Conservation (phyloP, 2,888 invertebrate species). For the Strigamia maritima region DNA sequence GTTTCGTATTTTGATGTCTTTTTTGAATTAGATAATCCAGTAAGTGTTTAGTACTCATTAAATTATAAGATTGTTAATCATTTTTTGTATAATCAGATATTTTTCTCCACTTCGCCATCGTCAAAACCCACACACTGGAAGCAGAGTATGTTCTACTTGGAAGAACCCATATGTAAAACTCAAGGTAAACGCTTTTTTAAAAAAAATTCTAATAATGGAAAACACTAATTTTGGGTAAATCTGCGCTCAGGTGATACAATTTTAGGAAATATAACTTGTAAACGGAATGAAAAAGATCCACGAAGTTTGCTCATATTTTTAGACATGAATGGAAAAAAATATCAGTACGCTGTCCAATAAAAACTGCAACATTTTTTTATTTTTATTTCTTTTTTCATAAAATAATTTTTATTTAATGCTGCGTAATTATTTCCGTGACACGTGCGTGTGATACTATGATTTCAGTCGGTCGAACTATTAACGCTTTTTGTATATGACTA, state of each 20-base stretch:
- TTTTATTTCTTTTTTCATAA: neutral
- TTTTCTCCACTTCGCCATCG: slow-evolving; percentile 61
- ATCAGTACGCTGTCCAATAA: neutral
- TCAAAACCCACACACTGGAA: slow-evolving; percentile 67
- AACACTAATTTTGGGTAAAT: neutral
- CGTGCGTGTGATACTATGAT: neutral
- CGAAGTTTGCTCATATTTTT: neutral
- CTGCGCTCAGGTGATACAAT: neutral
- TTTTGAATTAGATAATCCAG: slow-evolving; percentile 66
- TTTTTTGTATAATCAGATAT: slow-evolving; percentile 44
- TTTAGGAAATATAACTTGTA: neutral
- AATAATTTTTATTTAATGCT: slow-evolving; percentile 3
- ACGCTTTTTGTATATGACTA: slow-evolving; percentile 12
- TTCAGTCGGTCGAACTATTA: slow-evolving; percentile 7
- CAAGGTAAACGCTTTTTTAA: slow-evolving; percentile 35
- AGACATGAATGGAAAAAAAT: neutral
- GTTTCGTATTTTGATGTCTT: slow-evolving; percentile 87
- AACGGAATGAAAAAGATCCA: slow-evolving; percentile 1
- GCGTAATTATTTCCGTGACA: slow-evolving; percentile 36
- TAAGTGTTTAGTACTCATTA: slow-evolving; percentile 35
- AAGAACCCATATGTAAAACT: slow-evolving; percentile 54
- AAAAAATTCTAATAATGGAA: neutral
- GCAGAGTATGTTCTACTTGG: slow-evolving; percentile 69
- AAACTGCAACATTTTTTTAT: neutral
- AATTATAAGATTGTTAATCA: neutral